Percentiles rank a stretch among this genome's conserved stretches.
phyloP scores from a whole-genome alignment of 1,140 invertebrate species.

The Penaeus chinensis region DNA sequence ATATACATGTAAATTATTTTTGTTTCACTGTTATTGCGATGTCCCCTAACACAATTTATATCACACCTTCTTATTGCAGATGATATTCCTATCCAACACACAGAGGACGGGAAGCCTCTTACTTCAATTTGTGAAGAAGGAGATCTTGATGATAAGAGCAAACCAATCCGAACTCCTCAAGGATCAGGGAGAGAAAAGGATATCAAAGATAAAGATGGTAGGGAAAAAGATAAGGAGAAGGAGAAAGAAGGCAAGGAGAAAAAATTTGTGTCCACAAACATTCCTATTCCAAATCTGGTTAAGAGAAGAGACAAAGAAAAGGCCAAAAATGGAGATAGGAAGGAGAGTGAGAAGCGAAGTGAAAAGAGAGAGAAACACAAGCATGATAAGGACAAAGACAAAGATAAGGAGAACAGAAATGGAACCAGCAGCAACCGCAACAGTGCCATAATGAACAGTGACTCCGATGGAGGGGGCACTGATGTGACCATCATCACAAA shows the following conservation, averaged over 20 bases:
- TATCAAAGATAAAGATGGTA: no score
- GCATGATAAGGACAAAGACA: conserved; percentile 44
- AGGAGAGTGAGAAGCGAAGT: conserved; percentile 31
- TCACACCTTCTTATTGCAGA: conserved; percentile 25
- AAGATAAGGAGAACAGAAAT: conserved; percentile 45
- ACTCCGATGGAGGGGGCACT: conserved; percentile 42
- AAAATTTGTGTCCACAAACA: conserved; percentile 24
- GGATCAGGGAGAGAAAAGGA: conserved; percentile 53
- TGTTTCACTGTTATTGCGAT: no score
- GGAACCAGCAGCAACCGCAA: conserved; percentile 51
- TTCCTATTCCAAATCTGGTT: conserved; percentile 18
- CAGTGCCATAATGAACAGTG: conserved; percentile 51
- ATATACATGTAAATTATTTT: neutral
- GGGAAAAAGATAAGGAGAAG: neutral
- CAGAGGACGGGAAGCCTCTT: conserved; percentile 44
- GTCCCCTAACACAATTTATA: no score
- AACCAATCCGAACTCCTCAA: conserved; percentile 53
- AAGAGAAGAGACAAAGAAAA: conserved; percentile 43
- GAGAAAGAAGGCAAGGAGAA: conserved; percentile 18
- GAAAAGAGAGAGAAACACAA: conserved; percentile 22
- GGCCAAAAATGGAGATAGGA: conserved; percentile 33
- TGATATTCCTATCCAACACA: conserved; percentile 55
- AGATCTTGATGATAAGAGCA: conserved; percentile 28
- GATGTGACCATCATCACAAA: conserved; percentile 30
- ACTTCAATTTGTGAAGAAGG: conserved; percentile 47